Evolutionary conservation across 1,140 invertebrate genomes (phyloP), one percentile per base, ranked within the genome.

Genomic region (Penaeus japonicus): DNA sequence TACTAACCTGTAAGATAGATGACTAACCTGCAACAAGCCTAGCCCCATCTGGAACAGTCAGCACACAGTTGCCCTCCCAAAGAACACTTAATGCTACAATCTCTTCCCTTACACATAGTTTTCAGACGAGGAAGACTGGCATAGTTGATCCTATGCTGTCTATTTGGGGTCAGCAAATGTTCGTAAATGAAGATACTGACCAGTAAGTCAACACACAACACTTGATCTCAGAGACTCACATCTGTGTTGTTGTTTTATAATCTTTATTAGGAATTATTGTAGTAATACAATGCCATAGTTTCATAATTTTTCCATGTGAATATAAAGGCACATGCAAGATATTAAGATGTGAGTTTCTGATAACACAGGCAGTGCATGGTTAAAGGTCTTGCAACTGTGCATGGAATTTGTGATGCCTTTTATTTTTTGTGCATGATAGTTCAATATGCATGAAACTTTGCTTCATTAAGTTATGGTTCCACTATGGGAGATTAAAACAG

Each of bases 111-210:
- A 87, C 87, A 77, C 85, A 59, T 95, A 97, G 96, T 96, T 97
- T 97, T 96, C 96, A 97, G 96, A 97, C 96, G 91, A 95, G 96
- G 95, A 97, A 97, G 96, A 96, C 96, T 94, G 97, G 96, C 94
- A 97, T 97, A 95, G 96, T 97, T 95, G 97, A 98, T 95, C 97
- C 97, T 94, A 97, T 98, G 96, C 96, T 98, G 94, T 97, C 96
- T 94, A 98, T 98, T 95, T 98, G 97, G 97, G 97, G 97, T 94
- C 96, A 98, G 94, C 97, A 97, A 95, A 96, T 97, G 94, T 97
- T 97, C 95, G 96, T 97, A 94, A 97, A 97, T 95, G 96, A 97
- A 95, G 97, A 98, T 94, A 97, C 96, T 92, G 96, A 96, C 94
- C 96, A 97, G 97, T 98, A 97, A 97, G 96, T 96, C 82, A 59